Base-by-base conservation (phyloP, 2,113 vertebrate genomes). In the Microcebus griseorufus region DNA sequence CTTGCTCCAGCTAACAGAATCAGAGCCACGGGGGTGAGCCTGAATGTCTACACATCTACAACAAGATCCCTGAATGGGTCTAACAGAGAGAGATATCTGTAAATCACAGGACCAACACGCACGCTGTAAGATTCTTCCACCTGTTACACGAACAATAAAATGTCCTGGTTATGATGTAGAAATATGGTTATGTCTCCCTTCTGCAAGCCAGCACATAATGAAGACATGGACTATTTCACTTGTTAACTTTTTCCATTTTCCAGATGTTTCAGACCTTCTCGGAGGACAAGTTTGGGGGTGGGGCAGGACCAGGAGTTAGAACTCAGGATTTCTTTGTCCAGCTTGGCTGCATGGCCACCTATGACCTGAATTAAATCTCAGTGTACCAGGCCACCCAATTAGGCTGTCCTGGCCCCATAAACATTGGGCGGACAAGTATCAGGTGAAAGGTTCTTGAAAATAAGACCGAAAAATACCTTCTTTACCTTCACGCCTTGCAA, bases 351-450 rank as follows among this genome's bases (percentile, higher is more conserved):
- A 39, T 70, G 70, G 51, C 58, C 32, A 80, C 75, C 37, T 45
- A 22, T 67, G 67, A 91, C 91, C 92, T 55, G 16, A 7, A 37
- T 32, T 64, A 78, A 76, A 70, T 45, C 73, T 92, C 90, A 90
- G 42, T 42, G n/a, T 51, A 62, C 29, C 25, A 29, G 60, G 69
- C 67, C 90, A 94, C 42, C 78, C 85, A 91, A 58, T 96, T 97
- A 81, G 37, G 82, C 53, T 82, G 13, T 18, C 27, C 17, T 48
- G 37, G 65, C 34, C 92, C 6, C 85, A 62, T 55, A 87, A 82
- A 82, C 29, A 83, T 60, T 12, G 53, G 10, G 65, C 76, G n/a
- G 67, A 67, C 8, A 58, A 78, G 45, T 76, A 79, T 82, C 78
- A 85, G 67, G 93, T 51, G 69, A 95, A 78, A 95, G 32, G n/a